phyloP scores from a whole-genome alignment of 2,888 invertebrate species.

The Chrysotoxum bicinctum region DNA sequence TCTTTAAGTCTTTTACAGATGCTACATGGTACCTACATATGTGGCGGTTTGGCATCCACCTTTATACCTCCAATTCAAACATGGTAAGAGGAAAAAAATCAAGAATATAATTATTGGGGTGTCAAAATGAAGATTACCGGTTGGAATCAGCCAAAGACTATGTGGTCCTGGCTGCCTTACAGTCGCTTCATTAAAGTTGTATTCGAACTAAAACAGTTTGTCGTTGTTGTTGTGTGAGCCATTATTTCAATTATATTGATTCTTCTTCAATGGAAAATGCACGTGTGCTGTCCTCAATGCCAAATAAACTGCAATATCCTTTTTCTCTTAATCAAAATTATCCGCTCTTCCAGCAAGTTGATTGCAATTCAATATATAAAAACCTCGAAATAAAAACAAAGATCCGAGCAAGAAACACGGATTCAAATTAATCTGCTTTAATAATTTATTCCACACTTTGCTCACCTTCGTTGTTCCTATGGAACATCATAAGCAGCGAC shows the following conservation, averaged over 20 bases:
- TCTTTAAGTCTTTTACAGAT: slow-evolving; percentile 17
- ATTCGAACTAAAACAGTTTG: slow-evolving; percentile 40
- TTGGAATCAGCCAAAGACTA: slow-evolving; percentile 34
- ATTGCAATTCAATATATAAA: slow-evolving; percentile 44
- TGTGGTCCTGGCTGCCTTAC: slow-evolving; percentile 11
- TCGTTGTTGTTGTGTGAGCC: slow-evolving; percentile 37
- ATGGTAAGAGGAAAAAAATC: background rate
- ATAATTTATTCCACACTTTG: slow-evolving; percentile 63
- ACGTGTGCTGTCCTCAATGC: slow-evolving; percentile 41
- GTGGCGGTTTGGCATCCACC: slow-evolving; percentile 6
- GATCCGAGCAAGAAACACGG: background rate
- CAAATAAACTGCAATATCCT: slow-evolving; percentile 15
- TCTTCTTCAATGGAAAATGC: slow-evolving; percentile 28
- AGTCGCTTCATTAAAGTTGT: slow-evolving; percentile 55
- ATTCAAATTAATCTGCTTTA: slow-evolving; percentile 72
- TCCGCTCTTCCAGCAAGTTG: slow-evolving; percentile 34
- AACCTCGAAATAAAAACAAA: slow-evolving; percentile 21
- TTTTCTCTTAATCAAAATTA: slow-evolving; percentile 49
- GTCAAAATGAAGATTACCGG: slow-evolving; percentile 65
- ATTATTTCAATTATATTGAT: slow-evolving; percentile 70
- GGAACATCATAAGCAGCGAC: background rate
- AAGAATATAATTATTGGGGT: slow-evolving; percentile 66
- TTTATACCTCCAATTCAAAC: slow-evolving; percentile 37
- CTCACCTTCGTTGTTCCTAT: slow-evolving; percentile 11
- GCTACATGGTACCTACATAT: background rate